Conservation (phyloP, 1,140 invertebrate species). For the Scylla paramamosain region DNA sequence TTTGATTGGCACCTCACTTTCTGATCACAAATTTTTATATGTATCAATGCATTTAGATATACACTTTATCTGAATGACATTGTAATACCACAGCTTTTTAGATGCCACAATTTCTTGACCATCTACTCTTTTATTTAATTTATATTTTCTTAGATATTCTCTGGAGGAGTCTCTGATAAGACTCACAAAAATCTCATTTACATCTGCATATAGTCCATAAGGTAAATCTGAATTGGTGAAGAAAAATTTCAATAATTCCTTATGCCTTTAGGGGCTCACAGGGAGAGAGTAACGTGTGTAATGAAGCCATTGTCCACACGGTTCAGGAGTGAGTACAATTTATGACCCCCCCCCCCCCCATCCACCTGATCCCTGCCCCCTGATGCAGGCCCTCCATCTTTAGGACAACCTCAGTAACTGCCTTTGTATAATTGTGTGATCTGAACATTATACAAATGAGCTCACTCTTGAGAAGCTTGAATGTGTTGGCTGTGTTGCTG, state of each 20-base stretch:
- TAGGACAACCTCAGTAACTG: conserved; percentile 67
- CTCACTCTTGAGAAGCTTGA: conserved; percentile 9
- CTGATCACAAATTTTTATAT: conserved; percentile 54
- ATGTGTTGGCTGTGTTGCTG: background rate
- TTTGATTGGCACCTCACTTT: conserved; percentile 55
- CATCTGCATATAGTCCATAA: conserved; percentile 36
- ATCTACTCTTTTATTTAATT: conserved; percentile 42
- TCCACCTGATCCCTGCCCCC: background rate
- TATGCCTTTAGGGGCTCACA: conserved; percentile 75
- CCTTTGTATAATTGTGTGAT: conserved; percentile 27
- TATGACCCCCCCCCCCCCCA: conserved; percentile 56
- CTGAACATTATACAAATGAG: background rate
- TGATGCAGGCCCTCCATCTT: conserved; percentile 54
- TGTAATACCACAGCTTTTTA: conserved; percentile 71
- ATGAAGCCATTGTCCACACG: conserved; percentile 73
- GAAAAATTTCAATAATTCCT: conserved; percentile 59
- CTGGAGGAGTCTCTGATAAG: background rate
- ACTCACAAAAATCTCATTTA: background rate
- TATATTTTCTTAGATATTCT: conserved; percentile 31
- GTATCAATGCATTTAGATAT: conserved; percentile 65
- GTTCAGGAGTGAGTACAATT: conserved; percentile 76
- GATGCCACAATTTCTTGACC: conserved; percentile 64
- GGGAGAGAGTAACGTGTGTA: conserved; percentile 74
- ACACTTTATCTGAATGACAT: conserved; percentile 68
- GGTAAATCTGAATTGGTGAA: conserved; percentile 40